phyloP scores from a whole-genome alignment of 2,888 invertebrate species.

The Polyommatus iphigenia region DNA sequence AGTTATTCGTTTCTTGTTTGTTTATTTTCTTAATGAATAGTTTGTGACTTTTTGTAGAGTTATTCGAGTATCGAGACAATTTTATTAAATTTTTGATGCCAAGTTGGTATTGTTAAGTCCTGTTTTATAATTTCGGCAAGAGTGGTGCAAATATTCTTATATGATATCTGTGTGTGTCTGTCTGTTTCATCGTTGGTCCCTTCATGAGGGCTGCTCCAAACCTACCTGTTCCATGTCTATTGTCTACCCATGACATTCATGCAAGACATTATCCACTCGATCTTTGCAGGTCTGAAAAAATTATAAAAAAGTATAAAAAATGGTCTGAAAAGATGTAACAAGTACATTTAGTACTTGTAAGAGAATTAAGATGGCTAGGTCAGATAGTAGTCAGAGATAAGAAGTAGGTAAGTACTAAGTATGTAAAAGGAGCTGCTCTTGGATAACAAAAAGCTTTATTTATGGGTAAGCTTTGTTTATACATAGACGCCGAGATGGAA shows the following conservation, averaged over 20 bases:
- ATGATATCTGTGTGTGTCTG: not conserved
- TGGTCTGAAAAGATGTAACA: not conserved
- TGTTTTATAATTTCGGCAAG: not conserved
- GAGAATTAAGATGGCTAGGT: slow-evolving; percentile 1
- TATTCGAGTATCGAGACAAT: not conserved
- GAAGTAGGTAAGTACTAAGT: not conserved
- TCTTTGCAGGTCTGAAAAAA: not conserved
- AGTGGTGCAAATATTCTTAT: not conserved
- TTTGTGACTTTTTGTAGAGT: not conserved
- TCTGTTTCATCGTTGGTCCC: not conserved
- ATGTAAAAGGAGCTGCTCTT: not conserved
- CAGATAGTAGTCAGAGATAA: not conserved
- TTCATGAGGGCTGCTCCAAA: not conserved
- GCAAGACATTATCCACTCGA: not conserved
- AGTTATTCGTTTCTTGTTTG: not conserved
- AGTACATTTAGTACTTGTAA: not conserved
- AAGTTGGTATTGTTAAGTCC: not conserved
- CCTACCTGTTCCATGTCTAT: too few relatives aligned
- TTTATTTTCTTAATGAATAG: not conserved
- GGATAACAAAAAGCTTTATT: not conserved
- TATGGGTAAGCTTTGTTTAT: not conserved
- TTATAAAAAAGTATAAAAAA: not conserved
- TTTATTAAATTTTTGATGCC: not conserved
- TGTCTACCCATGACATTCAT: too few relatives aligned
- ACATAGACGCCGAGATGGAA: not conserved